phyloP scores from a whole-genome alignment of 2,888 invertebrate species.

The Blera fallax region DNA sequence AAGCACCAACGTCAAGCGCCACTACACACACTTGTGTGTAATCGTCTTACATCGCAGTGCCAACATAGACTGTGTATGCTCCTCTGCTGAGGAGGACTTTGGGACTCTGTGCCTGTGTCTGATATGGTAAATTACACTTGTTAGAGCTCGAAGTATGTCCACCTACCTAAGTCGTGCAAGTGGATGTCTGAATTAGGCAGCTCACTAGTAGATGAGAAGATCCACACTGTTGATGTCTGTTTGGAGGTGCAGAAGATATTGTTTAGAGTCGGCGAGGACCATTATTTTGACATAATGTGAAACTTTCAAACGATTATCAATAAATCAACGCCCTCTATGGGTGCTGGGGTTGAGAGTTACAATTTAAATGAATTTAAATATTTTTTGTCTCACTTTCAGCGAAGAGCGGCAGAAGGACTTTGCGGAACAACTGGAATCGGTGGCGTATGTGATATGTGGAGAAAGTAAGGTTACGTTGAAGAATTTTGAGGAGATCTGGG shows the following conservation, averaged over 20 bases:
- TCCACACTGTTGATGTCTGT: slow-evolving; percentile 16
- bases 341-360: neutral
- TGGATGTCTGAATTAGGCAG: slow-evolving; percentile 61
- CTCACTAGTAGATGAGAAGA: neutral
- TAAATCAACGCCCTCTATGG: slow-evolving; percentile 46
- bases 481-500: slow-evolving; percentile 89
- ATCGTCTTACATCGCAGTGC: slow-evolving; percentile 31
- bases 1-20: slow-evolving; percentile 43
- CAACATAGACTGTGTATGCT: neutral
- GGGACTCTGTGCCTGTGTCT: slow-evolving; percentile 15
- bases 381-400: slow-evolving; percentile 81
- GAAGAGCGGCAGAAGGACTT: slow-evolving; percentile 93
- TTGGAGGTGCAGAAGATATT: slow-evolving; percentile 23
- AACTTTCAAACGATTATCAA: slow-evolving; percentile 18
- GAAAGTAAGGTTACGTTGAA: slow-evolving; percentile 88
- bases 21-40: slow-evolving; percentile 36
- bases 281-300: slow-evolving; percentile 57
- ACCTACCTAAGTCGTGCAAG: slow-evolving; percentile 44
- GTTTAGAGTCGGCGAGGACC: slow-evolving; percentile 24
- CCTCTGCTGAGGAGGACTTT: slow-evolving; percentile 6
- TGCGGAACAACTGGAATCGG: slow-evolving; percentile 93
- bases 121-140: slow-evolving; percentile 67
- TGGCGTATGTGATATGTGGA: slow-evolving; percentile 92
- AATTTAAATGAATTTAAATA: neutral
- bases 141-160: slow-evolving; percentile 50